Evolutionary conservation across 2,113 vertebrate species (phyloP).

Genomic region (Prunella himalayana): DNA sequence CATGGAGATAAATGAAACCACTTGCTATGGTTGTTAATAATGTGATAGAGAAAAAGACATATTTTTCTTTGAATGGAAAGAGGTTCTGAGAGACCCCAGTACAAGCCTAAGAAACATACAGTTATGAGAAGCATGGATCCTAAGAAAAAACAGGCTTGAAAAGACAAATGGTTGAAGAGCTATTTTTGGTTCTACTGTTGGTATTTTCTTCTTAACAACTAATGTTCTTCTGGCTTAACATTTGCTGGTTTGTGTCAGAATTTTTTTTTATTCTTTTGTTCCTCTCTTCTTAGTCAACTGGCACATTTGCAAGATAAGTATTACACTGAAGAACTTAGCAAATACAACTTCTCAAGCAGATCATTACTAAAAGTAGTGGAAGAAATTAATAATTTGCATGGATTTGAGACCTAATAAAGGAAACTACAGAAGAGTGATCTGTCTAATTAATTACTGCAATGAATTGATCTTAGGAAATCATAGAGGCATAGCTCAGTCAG

Average conservation of each 20-base stretch:
- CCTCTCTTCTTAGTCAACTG: background rate
- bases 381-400: background rate
- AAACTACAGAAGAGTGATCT: background rate
- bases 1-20: background rate
- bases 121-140: background rate
- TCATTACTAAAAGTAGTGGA: background rate
- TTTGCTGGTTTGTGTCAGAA: background rate
- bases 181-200: background rate
- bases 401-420: background rate
- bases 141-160: background rate
- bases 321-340: background rate
- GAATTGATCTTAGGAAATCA: background rate
- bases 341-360: background rate
- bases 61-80: background rate
- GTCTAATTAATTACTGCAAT: background rate
- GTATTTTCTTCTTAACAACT: constrained; percentile 1
- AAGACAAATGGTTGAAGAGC: background rate
- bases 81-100: background rate
- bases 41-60: background rate
- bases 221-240: background rate
- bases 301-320: background rate
- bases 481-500: background rate
- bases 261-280: background rate
- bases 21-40: background rate
- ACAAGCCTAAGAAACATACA: background rate